Evolutionary conservation across 2,113 vertebrate species (phyloP).

Genomic region (Rhegmatorhina hoffmannsi): DNA sequence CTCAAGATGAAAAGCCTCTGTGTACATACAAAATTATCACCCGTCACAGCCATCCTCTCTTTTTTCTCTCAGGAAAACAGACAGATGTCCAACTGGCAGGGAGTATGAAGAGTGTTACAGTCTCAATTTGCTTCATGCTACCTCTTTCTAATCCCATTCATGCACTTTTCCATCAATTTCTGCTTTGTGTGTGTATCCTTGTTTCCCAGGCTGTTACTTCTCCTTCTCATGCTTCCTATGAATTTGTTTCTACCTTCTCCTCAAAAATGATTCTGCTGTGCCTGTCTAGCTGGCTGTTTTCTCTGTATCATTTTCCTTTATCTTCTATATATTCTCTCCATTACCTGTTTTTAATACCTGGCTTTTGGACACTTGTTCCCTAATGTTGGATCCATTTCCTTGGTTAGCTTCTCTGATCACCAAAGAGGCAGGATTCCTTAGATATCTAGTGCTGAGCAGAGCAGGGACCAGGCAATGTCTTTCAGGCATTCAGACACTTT

Average conservation of each 20-base stretch:
- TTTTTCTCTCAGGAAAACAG: slow-evolving; percentile 39
- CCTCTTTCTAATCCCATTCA: neutral
- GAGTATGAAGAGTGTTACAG: neutral
- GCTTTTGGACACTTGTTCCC: neutral
- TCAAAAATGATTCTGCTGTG: neutral
- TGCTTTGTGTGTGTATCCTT: neutral
- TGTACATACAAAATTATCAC: slow-evolving; percentile 52
- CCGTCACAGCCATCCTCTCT: neutral
- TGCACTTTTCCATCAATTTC: neutral
- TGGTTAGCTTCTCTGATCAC: neutral
- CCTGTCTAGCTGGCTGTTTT: neutral
- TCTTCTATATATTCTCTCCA: neutral
- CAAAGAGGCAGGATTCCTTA: neutral
- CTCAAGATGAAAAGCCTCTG: slow-evolving; percentile 47
- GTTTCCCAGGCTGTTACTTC: neutral
- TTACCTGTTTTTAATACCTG: neutral
- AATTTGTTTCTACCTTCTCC: neutral
- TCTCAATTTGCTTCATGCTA: slow-evolving; percentile 1
- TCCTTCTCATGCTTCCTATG: neutral
- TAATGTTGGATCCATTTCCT: neutral
- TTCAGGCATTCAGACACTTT: neutral
- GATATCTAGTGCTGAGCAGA: neutral
- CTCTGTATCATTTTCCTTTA: neutral
- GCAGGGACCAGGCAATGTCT: neutral
- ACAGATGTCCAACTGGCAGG: slow-evolving; percentile 60